Conservation (phyloP, 2,888 invertebrate species). For the Brenthis daphne region DNA sequence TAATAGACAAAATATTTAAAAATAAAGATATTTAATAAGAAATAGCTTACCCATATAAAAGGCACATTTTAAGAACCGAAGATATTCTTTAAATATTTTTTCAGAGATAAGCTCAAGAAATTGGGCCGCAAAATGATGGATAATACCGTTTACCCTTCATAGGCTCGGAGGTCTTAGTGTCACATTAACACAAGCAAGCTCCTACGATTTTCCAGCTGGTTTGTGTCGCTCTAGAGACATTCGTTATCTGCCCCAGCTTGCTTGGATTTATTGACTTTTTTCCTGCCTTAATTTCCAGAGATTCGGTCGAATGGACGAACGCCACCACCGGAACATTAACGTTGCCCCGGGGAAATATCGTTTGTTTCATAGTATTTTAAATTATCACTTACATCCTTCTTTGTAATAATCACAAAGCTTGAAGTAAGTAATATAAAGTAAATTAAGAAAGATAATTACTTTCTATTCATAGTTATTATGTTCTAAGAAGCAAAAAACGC, state of each 20-base stretch:
- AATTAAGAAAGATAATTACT: conserved; percentile 44
- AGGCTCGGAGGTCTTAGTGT: conserved; percentile 50
- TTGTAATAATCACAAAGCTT: conserved; percentile 18
- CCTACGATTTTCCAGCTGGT: conserved; percentile 37
- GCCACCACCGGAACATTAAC: conserved; percentile 76
- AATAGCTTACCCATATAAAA: too few relatives aligned
- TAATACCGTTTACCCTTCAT: conserved; percentile 4
- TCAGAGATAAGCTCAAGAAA: background rate
- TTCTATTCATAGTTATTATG: too few relatives aligned
- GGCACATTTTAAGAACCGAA: too few relatives aligned
- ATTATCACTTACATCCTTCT: conserved; percentile 52
- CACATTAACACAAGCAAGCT: conserved; percentile 57
- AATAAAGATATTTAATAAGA: too few relatives aligned
- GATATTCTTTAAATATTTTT: conserved; percentile 7
- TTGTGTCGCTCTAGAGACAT: conserved; percentile 54
- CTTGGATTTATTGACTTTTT: conserved; percentile 79
- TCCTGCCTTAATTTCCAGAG: conserved; percentile 77
- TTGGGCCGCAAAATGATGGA: background rate
- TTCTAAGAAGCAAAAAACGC: too few relatives aligned
- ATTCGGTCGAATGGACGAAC: conserved; percentile 77
- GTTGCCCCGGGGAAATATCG: conserved; percentile 76
- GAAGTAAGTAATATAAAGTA: conserved; percentile 1
- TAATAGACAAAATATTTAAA: too few relatives aligned
- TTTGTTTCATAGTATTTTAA: conserved; percentile 72
- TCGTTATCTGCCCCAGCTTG: conserved; percentile 69